Percentiles rank a stretch among this genome's conserved stretches.
Conservation (phyloP, 2,113 vertebrate species). For the Acanthisitta chloris region DNA sequence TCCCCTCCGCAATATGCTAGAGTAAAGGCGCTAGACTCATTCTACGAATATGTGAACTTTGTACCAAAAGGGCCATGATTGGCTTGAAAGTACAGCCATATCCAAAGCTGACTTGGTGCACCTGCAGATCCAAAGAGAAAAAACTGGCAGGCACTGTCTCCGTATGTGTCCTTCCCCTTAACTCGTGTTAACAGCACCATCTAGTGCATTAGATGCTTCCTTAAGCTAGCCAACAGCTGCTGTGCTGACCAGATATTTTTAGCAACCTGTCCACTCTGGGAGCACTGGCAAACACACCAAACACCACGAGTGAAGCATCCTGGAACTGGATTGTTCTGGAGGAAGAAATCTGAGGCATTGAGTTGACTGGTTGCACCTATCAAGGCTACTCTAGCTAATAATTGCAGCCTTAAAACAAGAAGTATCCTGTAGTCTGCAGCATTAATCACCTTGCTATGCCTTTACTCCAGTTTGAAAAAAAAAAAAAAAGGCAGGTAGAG, state of each 20-base stretch:
- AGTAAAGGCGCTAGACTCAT: not conserved
- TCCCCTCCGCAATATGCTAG: not conserved
- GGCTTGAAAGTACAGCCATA: not conserved
- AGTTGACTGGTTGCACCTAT: not conserved
- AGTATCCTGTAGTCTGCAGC: not conserved
- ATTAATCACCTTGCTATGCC: not conserved
- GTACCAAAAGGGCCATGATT: not conserved
- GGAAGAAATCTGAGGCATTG: not conserved
- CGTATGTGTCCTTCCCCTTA: not conserved
- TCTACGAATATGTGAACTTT: not conserved
- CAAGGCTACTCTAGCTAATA: not conserved
- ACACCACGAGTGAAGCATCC: not conserved
- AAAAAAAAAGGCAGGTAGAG: not conserved
- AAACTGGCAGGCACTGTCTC: accelerated
- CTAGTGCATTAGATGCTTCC: not conserved
- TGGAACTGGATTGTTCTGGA: not conserved
- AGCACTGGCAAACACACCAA: not conserved
- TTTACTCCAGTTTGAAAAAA: not conserved
- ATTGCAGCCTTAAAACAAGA: not conserved
- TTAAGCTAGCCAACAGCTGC: not conserved
- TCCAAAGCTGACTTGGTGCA: not conserved
- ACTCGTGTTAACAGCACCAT: not conserved
- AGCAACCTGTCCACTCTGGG: not conserved
- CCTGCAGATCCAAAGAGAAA: not conserved
- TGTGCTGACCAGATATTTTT: not conserved